Percentiles rank a stretch among this genome's conserved stretches.
These are phyloP conservation scores for Lethenteron reissneri DNA, from an alignment of 2,113 vertebrate genomes.

Conservation along the genomic window DNA sequence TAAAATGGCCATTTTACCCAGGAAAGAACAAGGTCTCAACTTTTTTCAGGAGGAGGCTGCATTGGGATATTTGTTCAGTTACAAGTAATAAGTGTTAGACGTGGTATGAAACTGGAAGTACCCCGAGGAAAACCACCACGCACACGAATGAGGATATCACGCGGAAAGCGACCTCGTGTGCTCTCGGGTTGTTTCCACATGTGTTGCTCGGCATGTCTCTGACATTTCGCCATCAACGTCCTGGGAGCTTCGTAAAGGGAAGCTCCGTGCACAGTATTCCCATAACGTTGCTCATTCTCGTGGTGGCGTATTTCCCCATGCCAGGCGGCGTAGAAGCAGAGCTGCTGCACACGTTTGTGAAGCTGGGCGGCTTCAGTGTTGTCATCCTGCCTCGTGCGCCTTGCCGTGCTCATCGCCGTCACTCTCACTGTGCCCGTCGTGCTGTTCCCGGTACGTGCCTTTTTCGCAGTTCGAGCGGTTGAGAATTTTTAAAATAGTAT, in stretches of 20 bases:
- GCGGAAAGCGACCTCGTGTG: conserved; percentile 10
- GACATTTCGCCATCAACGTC: conserved; percentile 14
- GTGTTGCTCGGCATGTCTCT: conserved; percentile 14
- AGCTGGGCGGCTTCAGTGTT: conserved; percentile 19
- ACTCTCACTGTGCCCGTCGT: conserved; percentile 39
- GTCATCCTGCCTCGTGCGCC: conserved; percentile 29
- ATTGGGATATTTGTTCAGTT: too few species aligned
- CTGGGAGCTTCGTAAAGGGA: conserved; percentile 18
- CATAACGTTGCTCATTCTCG: conserved; percentile 8
- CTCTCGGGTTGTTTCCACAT: conserved; percentile 12
- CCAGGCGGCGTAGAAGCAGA: conserved; percentile 28
- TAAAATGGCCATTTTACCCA: too few species aligned
- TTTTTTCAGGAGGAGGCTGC: too few species aligned
- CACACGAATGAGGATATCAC: background rate
- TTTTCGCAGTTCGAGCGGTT: background rate
- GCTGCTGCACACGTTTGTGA: conserved; percentile 35
- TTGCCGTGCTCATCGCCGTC: conserved; percentile 34
- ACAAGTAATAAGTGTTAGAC: too few species aligned
- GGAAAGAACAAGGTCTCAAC: too few species aligned
- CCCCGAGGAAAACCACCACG: background rate
- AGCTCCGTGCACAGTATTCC: conserved; percentile 13
- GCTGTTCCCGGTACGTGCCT: conserved; percentile 30
- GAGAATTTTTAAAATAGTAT: background rate
- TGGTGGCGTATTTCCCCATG: conserved; percentile 12
- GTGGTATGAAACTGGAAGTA: too few species aligned